A percentile compares a stretch with the other conserved stretches of the same genome.
Conservation (phyloP, 92 coral and sea anemone species). For the Phenganax stokvisi region DNA sequence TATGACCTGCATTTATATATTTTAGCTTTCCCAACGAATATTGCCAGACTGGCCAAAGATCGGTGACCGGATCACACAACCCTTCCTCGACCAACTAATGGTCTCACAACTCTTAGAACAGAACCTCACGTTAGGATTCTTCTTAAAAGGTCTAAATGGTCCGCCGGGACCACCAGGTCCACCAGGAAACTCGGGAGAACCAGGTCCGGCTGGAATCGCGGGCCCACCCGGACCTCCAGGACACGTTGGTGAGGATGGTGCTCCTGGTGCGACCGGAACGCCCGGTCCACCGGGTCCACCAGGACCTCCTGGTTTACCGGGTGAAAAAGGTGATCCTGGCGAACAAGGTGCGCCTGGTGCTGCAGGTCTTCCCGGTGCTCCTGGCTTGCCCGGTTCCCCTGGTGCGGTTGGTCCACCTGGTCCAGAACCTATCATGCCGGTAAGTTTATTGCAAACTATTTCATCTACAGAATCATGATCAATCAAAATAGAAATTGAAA, state of each 20-base stretch:
- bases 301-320: constrained; percentile 99
- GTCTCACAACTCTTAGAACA: constrained; percentile 99
- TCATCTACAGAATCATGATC: neutral
- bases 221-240: constrained; percentile 95
- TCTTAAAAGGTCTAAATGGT: constrained; percentile 98
- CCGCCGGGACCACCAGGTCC: constrained; percentile 99
- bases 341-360: constrained; percentile 99
- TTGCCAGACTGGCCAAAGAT: constrained; percentile 99
- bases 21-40: constrained; percentile 78
- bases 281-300: constrained; percentile 98
- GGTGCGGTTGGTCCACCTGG: constrained; percentile 93
- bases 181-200: constrained; percentile 89
- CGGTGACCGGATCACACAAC: constrained; percentile 99
- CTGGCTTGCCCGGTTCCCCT: constrained; percentile 91
- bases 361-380: constrained; percentile 99
- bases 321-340: constrained; percentile 98
- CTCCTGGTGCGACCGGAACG: constrained; percentile 98
- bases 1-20: no score
- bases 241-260: constrained; percentile 99
- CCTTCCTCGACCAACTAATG: constrained; percentile 97
- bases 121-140: constrained; percentile 98
- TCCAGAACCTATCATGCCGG: constrained; percentile 99
- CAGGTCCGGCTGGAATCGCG: constrained; percentile 87
- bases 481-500: neutral
- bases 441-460: constrained; percentile 42